Evolutionary conservation across 2,888 invertebrate species (phyloP), one percentile per base, ranked within the genome.

Genomic region (Drosophila vallismaia): DNA sequence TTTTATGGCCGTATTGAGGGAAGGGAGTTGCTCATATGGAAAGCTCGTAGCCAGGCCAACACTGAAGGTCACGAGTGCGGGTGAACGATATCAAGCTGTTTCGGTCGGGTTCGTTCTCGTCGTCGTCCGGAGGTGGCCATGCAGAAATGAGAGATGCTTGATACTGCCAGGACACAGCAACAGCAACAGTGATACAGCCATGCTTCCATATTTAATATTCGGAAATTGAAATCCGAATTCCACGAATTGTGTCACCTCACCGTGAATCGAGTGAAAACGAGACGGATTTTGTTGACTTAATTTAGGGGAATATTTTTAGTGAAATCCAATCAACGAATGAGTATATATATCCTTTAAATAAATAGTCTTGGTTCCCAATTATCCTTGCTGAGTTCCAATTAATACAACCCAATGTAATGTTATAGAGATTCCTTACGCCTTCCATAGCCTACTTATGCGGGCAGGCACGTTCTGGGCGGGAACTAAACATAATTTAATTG

Each of bases 401-500:
- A 19, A 14, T 14, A 14, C 14, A 14, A 14, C 14, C 14, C 1
- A 1, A 1, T 14, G 14, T 14, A 14, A 19, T 19, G 19, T 19
- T 1, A 19, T 2, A 19, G 19, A 19, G 19, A 19, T 19, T 33
- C 36, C 8, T n/a, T 46, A 58, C 50, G 66, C 58, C 10, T 19
- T 19, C 44, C 58, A 53, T 60, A 58, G 85, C 51, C 45, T 73
- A 78, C 71, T 72, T 77, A 74, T 71, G 56, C 62, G 72, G 64
- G 57, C 64, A 12, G 58, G 58, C 64, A 63, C 56, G 53, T 59
- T 24, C 52, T 49, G 64, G 1, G n/a, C 14, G n/a, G 19, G 29
- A 49, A 55, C 59, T 74, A 66, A 71, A 55, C 82, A 69, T 85
- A 79, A 85, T 82, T 82, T 69, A 76, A 83, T 82, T 79, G 79